phyloP scores from a whole-genome alignment of 1,140 invertebrate genomes.

The Coenobita brevimanus region DNA sequence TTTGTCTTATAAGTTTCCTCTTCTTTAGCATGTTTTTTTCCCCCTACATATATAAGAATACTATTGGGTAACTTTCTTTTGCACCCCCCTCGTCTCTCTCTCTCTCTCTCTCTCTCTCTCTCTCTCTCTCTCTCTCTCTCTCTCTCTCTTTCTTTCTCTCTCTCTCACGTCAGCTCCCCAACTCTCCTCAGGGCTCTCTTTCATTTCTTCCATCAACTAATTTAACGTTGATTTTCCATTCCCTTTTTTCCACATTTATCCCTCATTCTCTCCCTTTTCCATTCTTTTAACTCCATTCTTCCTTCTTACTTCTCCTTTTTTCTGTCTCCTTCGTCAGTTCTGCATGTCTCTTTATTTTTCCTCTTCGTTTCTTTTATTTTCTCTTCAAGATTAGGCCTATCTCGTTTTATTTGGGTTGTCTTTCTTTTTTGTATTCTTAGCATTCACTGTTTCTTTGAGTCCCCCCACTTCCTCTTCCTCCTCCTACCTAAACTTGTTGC shows the following conservation, averaged over 20 bases:
- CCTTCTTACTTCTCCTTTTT: background rate
- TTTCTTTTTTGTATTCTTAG: background rate
- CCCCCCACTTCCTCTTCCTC: too few relatives aligned
- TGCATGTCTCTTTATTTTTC: background rate
- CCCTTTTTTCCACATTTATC: background rate
- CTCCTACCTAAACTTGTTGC: too few relatives aligned
- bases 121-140: constrained; percentile 42
- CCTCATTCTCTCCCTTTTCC: background rate
- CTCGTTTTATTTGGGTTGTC: background rate
- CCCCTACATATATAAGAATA: too few relatives aligned
- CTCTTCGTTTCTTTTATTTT: background rate
- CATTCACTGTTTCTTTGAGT: too few relatives aligned
- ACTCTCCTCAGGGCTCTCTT: too few relatives aligned
- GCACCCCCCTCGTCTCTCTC: background rate
- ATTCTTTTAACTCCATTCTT: background rate
- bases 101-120: constrained; percentile 41
- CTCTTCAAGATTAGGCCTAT: background rate
- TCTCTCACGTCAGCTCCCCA: too few relatives aligned
- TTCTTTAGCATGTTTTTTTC: too few relatives aligned
- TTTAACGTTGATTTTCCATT: too few relatives aligned
- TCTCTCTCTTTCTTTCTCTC: constrained; percentile 11
- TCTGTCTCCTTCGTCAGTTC: background rate
- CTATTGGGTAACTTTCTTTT: too few relatives aligned
- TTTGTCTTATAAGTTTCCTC: too few relatives aligned
- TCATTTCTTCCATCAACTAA: too few relatives aligned